Percentiles rank a stretch among this genome's conserved stretches.
Conservation (phyloP, 2,113 vertebrate species). For the Cygnus buccinator region DNA sequence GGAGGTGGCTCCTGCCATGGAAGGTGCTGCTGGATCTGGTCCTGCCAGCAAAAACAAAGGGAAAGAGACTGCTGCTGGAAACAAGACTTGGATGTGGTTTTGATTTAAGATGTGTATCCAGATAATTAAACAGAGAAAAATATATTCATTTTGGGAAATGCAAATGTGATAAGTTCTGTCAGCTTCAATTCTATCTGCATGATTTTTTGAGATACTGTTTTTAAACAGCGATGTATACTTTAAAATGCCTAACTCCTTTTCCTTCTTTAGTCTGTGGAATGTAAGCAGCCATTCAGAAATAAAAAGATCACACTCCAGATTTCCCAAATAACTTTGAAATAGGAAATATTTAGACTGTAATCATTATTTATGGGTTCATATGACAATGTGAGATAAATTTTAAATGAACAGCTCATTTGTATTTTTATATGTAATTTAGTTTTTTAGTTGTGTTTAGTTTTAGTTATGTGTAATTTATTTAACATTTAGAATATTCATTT, state of each 20-base stretch:
- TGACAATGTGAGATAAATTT: conserved; percentile 69
- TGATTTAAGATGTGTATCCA: not conserved
- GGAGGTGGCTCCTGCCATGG: not conserved
- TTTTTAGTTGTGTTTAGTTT: conserved; percentile 14
- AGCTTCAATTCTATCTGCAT: not conserved
- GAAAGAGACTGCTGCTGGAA: not conserved
- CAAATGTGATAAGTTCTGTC: not conserved
- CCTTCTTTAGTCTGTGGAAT: conserved; percentile 47
- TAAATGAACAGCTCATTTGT: conserved; percentile 69
- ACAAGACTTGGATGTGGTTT: not conserved
- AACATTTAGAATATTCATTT: not conserved
- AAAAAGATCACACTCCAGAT: conserved; percentile 66
- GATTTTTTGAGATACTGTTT: not conserved
- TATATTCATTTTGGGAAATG: not conserved
- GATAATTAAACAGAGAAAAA: conserved; percentile 18
- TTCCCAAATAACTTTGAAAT: conserved; percentile 64
- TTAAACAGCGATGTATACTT: conserved; percentile 35
- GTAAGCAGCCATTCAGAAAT: conserved; percentile 65
- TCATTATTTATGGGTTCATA: conserved; percentile 72
- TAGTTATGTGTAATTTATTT: conserved; percentile 72
- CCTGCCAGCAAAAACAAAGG: not conserved
- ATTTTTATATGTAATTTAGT: conserved; percentile 67
- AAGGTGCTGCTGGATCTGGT: not conserved
- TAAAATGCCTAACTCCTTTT: conserved; percentile 39
- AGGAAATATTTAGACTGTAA: conserved; percentile 73